Conservation (phyloP, 2,113 vertebrate species). For the Felis catus region DNA sequence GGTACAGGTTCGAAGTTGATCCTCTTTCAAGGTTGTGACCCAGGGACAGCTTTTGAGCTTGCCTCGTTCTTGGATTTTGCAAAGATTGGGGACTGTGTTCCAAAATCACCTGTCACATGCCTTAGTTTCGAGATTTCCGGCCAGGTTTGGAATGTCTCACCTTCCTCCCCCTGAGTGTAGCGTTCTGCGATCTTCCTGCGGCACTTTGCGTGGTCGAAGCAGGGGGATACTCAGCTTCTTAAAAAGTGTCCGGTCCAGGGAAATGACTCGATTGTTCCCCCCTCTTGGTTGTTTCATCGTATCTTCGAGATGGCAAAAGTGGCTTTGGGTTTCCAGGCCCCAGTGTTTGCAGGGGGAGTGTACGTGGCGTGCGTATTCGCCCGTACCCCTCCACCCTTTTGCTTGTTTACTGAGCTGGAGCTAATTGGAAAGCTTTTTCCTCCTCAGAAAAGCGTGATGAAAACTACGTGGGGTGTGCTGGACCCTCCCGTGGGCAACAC, state of each 20-base stretch:
- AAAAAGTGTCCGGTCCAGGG: neutral
- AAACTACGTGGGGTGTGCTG: constrained; percentile 97
- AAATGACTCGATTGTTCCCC: neutral
- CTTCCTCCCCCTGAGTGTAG: too few relatives aligned
- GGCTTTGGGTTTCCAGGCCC: neutral
- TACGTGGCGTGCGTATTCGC: neutral
- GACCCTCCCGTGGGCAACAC: constrained; percentile 98
- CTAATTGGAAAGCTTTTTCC: constrained; percentile 37
- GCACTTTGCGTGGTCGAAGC: neutral
- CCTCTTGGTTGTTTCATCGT: neutral
- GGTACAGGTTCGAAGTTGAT: neutral
- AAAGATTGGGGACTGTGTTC: neutral
- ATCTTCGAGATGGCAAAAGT: neutral
- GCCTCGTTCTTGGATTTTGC: neutral
- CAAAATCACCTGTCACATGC: neutral
- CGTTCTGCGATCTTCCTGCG: neutral
- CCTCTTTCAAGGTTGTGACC: neutral
- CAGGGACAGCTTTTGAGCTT: neutral
- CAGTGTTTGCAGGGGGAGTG: neutral
- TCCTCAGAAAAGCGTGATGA: constrained; percentile 94
- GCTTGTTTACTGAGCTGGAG: neutral
- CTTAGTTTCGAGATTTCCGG: neutral
- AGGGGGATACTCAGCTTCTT: neutral
- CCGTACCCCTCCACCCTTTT: neutral
- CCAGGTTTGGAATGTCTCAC: neutral